Evolutionary conservation across 2,113 vertebrate genomes (phyloP).

Genomic region (Sturnira hondurensis): DNA sequence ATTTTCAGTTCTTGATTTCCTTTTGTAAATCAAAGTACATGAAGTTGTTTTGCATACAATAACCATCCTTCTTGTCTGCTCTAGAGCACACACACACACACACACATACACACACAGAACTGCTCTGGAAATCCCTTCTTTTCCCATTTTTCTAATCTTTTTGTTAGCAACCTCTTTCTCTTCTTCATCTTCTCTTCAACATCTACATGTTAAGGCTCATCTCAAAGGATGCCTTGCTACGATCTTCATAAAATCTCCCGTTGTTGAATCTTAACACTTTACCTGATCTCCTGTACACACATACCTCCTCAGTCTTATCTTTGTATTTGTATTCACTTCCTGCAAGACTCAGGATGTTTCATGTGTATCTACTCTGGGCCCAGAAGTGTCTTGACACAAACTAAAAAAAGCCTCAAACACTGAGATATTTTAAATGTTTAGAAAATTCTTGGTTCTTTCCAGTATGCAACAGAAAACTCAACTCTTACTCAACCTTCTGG

Average conservation of each 20-base stretch:
- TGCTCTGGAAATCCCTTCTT: background rate
- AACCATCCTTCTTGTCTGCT: background rate
- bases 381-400: background rate
- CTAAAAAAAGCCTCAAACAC: background rate
- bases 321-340: background rate
- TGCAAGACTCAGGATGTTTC: background rate
- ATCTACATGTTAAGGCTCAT: background rate
- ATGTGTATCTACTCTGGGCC: background rate
- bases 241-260: background rate
- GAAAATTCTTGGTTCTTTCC: background rate
- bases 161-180: background rate
- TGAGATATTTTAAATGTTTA: background rate
- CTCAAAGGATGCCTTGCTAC: background rate
- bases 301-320: background rate
- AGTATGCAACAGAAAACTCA: background rate
- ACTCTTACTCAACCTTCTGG: background rate
- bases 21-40: background rate
- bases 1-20: background rate
- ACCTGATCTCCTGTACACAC: background rate
- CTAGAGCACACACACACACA: accelerated
- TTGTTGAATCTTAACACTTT: background rate
- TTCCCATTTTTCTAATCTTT: background rate
- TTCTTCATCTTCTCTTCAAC: background rate
- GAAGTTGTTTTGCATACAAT: background rate
- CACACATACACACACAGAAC: background rate